phyloP scores from a whole-genome alignment of 2,113 vertebrate genomes.

The Tetrax tetrax region DNA sequence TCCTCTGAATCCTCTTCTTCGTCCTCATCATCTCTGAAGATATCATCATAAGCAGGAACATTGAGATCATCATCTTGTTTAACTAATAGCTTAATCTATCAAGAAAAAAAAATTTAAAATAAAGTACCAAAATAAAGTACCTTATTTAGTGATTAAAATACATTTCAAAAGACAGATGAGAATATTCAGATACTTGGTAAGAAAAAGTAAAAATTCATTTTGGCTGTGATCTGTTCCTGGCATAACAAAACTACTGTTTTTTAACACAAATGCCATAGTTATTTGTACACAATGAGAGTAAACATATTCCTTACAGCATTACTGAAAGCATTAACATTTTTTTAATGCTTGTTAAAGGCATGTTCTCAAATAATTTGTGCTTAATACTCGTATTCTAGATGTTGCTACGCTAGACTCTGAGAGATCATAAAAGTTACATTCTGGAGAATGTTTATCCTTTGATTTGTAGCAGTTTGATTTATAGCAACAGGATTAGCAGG shows the following conservation, averaged over 20 bases:
- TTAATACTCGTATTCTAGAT: neutral
- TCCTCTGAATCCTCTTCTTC: conserved; percentile 83
- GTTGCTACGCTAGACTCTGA: neutral
- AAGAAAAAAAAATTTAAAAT: neutral
- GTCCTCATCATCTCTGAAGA: conserved; percentile 91
- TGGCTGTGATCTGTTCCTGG: neutral
- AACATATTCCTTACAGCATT: neutral
- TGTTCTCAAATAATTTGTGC: neutral
- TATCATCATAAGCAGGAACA: conserved; percentile 92
- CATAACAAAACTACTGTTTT: neutral
- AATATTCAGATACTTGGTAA: neutral
- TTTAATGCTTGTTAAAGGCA: neutral
- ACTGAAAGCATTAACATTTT: neutral
- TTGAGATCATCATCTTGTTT: conserved; percentile 92
- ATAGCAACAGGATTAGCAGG: neutral
- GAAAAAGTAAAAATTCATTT: neutral
- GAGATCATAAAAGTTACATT: neutral
- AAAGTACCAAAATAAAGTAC: neutral
- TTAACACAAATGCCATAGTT: neutral
- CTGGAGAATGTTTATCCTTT: neutral
- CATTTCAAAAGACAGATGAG: neutral
- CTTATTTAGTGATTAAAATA: neutral
- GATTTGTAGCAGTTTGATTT: neutral
- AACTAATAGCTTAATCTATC: conserved; percentile 91
- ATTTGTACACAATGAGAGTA: neutral